phyloP scores from a whole-genome alignment of 2,797 vertebrate species.

The Pseudopleuronectes americanus region DNA sequence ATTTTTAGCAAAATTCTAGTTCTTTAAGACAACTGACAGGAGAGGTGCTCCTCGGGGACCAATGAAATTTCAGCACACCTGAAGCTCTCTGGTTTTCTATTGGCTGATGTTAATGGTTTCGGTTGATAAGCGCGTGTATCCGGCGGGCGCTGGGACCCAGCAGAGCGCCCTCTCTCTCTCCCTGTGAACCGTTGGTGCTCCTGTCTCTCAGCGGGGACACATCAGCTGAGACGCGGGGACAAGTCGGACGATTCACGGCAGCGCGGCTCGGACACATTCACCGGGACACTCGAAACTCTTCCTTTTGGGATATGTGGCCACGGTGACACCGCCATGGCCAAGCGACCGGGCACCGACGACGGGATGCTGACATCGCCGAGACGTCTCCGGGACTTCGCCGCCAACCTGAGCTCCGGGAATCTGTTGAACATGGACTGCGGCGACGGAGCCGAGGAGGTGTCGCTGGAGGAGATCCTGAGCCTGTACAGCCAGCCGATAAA shows the following conservation, averaged over 20 bases:
- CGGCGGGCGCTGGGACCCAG: slow-evolving; percentile 68
- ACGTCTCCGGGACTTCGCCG: slow-evolving; percentile 55
- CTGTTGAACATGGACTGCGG: slow-evolving; percentile 69
- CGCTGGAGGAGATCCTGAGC: slow-evolving; percentile 90
- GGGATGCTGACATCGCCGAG: slow-evolving; percentile 74
- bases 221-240: slow-evolving; percentile 19
- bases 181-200: slow-evolving; percentile 33
- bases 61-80: not conserved
- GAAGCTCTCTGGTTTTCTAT: not conserved
- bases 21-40: too few species aligned
- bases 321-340: slow-evolving; percentile 76
- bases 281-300: not conserved
- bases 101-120: too few species aligned
- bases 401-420: slow-evolving; percentile 67
- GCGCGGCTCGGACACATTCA: not conserved
- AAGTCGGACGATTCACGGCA: not conserved
- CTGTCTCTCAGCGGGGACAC: not conserved
- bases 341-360: slow-evolving; percentile 77
- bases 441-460: slow-evolving; percentile 83
- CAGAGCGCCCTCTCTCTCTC: slow-evolving; percentile 24
- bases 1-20: too few species aligned
- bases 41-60: too few species aligned
- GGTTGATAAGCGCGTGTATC: fast-evolving
- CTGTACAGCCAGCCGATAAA: slow-evolving; percentile 97
- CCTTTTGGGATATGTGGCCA: not conserved